Evolutionary conservation across 2,797 vertebrate species (phyloP).

Genomic region (Tamandua tetradactyla): DNA sequence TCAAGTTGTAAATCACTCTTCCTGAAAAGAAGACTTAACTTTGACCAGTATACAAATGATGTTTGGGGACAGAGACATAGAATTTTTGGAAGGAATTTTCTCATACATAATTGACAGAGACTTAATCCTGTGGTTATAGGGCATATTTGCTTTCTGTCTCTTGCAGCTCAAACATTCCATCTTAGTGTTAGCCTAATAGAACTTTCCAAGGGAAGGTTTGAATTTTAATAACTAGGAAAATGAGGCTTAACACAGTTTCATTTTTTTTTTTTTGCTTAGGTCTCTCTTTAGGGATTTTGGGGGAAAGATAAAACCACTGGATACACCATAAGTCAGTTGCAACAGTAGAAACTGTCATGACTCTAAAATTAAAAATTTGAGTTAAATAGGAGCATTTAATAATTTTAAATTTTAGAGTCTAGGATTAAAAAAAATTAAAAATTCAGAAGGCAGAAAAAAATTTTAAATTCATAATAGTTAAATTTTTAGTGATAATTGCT

Average conservation of each 20-base stretch:
- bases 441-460: background rate
- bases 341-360: background rate
- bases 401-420: background rate
- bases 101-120: background rate
- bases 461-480: background rate
- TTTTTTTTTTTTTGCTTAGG: background rate
- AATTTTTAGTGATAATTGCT: background rate
- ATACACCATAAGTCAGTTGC: background rate
- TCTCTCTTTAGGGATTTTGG: background rate
- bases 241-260: background rate
- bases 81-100: background rate
- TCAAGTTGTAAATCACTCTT: slow-evolving; percentile 44
- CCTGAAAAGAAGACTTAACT: background rate
- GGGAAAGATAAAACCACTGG: background rate
- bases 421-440: background rate
- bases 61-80: background rate
- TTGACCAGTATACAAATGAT: slow-evolving; percentile 39
- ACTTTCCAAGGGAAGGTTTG: background rate
- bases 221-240: background rate
- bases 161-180: background rate
- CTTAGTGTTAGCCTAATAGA: background rate
- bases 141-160: background rate
- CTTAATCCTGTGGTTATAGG: background rate
- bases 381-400: background rate
- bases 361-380: background rate